phyloP scores from a whole-genome alignment of 2,113 vertebrate species.

The Elaphurus davidianus region DNA sequence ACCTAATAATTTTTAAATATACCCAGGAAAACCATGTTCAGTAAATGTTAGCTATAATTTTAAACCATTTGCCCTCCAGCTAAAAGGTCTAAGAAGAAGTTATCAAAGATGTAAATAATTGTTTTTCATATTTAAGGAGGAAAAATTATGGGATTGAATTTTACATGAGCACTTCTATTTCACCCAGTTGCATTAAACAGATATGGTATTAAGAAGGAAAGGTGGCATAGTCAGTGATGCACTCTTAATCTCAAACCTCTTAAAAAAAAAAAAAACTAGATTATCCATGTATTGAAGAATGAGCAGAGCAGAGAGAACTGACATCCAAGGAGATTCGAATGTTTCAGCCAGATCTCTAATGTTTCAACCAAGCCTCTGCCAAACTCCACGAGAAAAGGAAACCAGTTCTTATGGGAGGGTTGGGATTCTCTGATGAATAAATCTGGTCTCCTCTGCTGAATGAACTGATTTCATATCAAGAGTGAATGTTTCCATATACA shows the following conservation, averaged over 20 bases:
- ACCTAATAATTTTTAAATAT: not conserved
- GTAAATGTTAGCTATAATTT: slow-evolving; percentile 4
- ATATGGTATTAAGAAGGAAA: not conserved
- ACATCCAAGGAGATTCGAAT: not conserved
- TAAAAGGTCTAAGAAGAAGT: not conserved
- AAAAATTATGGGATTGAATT: not conserved
- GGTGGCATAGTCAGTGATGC: not conserved
- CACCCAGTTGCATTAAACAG: not conserved
- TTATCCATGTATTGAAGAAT: not conserved
- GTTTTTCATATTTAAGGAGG: not conserved
- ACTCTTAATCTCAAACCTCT: not conserved
- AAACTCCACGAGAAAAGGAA: not conserved
- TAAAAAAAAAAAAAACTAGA: not conserved
- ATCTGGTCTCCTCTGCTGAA: not conserved
- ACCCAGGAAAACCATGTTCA: not conserved
- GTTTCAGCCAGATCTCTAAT: not conserved
- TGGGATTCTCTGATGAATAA: not conserved
- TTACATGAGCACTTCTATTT: not conserved
- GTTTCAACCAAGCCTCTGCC: not conserved
- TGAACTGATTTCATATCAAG: slow-evolving; percentile 47
- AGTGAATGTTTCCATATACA: not conserved
- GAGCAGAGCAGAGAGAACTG: not conserved
- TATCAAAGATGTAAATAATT: not conserved
- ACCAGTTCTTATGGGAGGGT: not conserved
- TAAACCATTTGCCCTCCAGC: not conserved